A percentile compares a stretch with the other conserved stretches of the same genome.
Conservation (phyloP, 2,888 invertebrate genomes). For the Drosophila diplacantha region DNA sequence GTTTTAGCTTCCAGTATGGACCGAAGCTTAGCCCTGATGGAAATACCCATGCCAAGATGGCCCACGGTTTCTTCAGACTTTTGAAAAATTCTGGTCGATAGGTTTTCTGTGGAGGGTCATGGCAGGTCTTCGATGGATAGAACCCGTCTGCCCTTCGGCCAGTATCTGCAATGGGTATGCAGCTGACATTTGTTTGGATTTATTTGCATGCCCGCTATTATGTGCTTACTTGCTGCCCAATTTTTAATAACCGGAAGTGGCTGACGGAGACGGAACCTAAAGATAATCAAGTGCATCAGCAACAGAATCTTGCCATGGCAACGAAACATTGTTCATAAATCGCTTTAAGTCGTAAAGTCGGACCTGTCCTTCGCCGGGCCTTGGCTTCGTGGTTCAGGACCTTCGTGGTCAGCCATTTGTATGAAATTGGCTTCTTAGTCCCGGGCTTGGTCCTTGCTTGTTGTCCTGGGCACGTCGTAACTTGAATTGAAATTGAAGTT, state of each 20-base stretch:
- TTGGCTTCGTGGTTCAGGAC: conserved; percentile 15
- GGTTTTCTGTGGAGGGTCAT: not conserved
- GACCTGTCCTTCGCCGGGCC: conserved; percentile 6
- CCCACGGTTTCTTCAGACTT: conserved; percentile 2
- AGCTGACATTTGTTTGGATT: conserved; percentile 69
- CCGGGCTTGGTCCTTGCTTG: conserved; percentile 22
- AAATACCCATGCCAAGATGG: conserved; percentile 13
- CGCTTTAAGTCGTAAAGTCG: conserved; percentile 53
- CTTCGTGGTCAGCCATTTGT: conserved; percentile 62
- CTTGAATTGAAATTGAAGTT: conserved; percentile 73
- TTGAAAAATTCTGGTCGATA: not conserved
- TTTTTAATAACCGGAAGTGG: conserved; percentile 35
- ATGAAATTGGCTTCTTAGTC: conserved; percentile 62
- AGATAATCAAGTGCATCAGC: conserved; percentile 62
- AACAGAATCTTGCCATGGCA: conserved; percentile 55
- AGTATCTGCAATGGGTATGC: conserved; percentile 48
- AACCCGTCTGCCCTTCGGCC: not conserved
- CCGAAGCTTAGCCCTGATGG: conserved; percentile 2
- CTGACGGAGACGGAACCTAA: conserved; percentile 4
- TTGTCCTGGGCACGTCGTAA: conserved; percentile 60
- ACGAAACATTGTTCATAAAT: conserved; percentile 60
- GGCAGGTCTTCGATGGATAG: not conserved
- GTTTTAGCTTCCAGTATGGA: conserved; percentile 1
- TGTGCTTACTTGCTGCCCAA: conserved; percentile 44
- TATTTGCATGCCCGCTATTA: conserved; percentile 45